These are phyloP conservation scores for Otolemur crassicaudatus DNA, from an alignment of 2,797 vertebrate genomes.

Conservation along the genomic window DNA sequence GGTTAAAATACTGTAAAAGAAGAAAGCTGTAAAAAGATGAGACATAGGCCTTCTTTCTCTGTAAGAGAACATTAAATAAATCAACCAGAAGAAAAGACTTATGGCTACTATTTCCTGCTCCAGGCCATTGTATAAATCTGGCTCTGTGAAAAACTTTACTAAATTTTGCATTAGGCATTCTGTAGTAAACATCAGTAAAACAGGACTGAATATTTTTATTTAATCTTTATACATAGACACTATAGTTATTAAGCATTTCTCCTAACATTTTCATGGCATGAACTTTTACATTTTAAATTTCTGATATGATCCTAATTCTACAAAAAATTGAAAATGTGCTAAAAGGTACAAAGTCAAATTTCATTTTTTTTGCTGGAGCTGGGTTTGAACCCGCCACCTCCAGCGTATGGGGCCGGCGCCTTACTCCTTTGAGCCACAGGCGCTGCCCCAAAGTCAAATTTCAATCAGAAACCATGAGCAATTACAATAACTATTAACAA, in stretches of 20 bases:
- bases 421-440: no score
- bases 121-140: slow-evolving; percentile 16
- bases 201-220: neutral
- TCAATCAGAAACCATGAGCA: neutral
- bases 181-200: slow-evolving; percentile 13
- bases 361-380: neutral
- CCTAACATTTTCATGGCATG: neutral
- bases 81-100: slow-evolving; percentile 52
- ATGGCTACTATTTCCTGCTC: neutral
- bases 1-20: neutral
- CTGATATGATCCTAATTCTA: neutral
- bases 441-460: neutral
- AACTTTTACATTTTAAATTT: slow-evolving; percentile 43
- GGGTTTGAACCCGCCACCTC: no score
- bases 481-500: neutral
- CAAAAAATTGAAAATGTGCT: neutral
- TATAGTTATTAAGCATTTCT: neutral
- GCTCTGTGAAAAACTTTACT: slow-evolving; percentile 46
- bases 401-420: no score
- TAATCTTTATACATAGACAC: slow-evolving; percentile 10
- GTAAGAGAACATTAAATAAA: slow-evolving; percentile 39
- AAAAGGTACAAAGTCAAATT: neutral
- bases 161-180: slow-evolving; percentile 38
- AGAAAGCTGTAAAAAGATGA: slow-evolving; percentile 25
- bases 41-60: neutral